Base-by-base conservation (phyloP, 92 coral and sea anemone genomes). In the Heliopora coerulea region DNA sequence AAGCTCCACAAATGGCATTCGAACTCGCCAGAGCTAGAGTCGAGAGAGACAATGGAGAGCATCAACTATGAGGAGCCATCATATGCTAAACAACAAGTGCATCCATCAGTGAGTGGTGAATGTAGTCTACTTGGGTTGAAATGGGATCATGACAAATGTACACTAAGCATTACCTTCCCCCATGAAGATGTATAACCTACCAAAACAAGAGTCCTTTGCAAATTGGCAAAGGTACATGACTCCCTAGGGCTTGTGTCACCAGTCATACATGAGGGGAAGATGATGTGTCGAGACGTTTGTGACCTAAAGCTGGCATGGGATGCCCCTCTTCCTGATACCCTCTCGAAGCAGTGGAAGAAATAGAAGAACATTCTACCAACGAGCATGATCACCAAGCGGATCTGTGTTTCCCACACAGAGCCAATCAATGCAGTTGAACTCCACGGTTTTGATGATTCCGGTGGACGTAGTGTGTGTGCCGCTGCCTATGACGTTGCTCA, bases 161-260 rank as follows among this genome's bases (percentile, higher is more conserved):
- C 9, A 50, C 58, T 50, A 17, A 68, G 50, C n/a, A n/a, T n/a
- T n/a, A n/a, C n/a, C n/a, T n/a, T n/a, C n/a, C n/a, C n/a, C n/a
- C n/a, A n/a, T n/a, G n/a, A n/a, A n/a, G n/a, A n/a, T n/a, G n/a
- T n/a, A n/a, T n/a, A n/a, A n/a, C n/a, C n/a, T n/a, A n/a, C n/a
- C n/a, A n/a, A n/a, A 46, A 4, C 39, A 32, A 59, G 74, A 15
- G 26, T 49, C 60, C 20, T 68, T n/a, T 5, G 59, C 11, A 68
- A 68, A 12, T 29, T 49, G 24, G 19, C 75, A 4, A 68, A 15
- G 25, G 48, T 68, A 11, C 49, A n/a, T 50, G 75, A 68, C 42
- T 60, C 75, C 27, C 39, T 68, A 6, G 75, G 75, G 12, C 15
- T 68, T 39, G 75, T 48, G 3, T 68, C 61, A 5, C 75, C 75